Evolutionary conservation across 2,888 invertebrate species (phyloP), one percentile per base, ranked within the genome.

Genomic region (Elysia crispata): DNA sequence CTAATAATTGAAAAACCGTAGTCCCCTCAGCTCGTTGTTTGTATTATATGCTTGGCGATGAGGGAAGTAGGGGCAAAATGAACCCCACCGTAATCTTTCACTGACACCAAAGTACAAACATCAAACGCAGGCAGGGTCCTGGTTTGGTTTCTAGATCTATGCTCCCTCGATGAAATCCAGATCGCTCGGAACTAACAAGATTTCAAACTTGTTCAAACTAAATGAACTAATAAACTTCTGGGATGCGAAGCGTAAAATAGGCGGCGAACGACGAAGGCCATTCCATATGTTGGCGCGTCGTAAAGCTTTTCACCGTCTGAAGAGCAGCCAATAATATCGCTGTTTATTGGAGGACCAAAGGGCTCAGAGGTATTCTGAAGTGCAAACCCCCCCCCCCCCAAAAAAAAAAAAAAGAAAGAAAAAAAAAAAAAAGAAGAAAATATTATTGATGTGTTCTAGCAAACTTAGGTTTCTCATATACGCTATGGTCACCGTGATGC

Each of bases 161-260:
- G n/a, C 70, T 30, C n/a, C 70, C 64, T 41, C 78, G 64, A 64
- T 60, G n/a, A 78, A 72, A 62, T 28, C 33, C 62, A 60, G 28
- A 72, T 72, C 18, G 72, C n/a, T 72, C 31, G 72, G 49, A 78
- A 78, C 72, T 78, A 78, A 72, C 78, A 62, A 78, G 78, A 78
- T 72, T 60, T 62, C 49, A 78, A 72, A 78, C 70, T 72, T 78
- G 72, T 64, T 78, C 78, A 78, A 77, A 77, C 77, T 77, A 69
- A 77, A 77, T 78, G 72, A 78, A 78, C 78, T 78, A 78, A 78
- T 78, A 78, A 78, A 78, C n/a, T 49, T 62, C 18, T 13, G 18
- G 23, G 41, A 33, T 50, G 23, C 64, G 72, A 72, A 49, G 72
- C 78, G 78, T 70, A 72, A 78, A 54, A 70, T 72, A 62, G 62